Evolutionary conservation across 1,140 invertebrate genomes (phyloP), one percentile per base, ranked within the genome.

Genomic region (Vanessa atalanta): DNA sequence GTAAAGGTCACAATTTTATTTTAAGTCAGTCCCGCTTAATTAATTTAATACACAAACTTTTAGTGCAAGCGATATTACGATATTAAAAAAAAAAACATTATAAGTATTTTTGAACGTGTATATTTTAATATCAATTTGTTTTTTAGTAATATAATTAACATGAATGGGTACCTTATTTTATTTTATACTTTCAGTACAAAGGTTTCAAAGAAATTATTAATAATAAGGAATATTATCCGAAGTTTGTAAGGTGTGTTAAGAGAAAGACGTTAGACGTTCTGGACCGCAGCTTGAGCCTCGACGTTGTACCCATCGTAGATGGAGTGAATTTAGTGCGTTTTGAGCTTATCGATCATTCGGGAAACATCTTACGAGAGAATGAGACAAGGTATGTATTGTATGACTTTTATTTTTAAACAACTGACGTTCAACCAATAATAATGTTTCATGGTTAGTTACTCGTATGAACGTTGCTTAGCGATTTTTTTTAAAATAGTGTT

Each of bases 261-360:
- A 79, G 86, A 47, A 93, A 93, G 69, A 92, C 91, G 9, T 70
- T 93, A 43, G 81, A 83, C 53, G 92, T 92, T 9, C 70, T 93
- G 31, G 93, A 93, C 71, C 86, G 91, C 23, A 89, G 88, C 2
- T 79, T 93, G 8, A 89, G 79, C 53, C 83, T 84, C 5, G 93
- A 93, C 64, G 79, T 93, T 4, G 87, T 93, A 16, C 89, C 91
- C 0, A 78, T 93, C n/a, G 82, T 83, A 0, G 88, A 92, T 50
- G 93, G 92, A n/a, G 83, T 93, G 26, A 90, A 91, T 53, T 79
- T 93, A 31, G 91, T 93, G 6, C 79, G 90, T n/a, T 93, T 88
- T 68, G 91, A 93, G 70, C 71, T 92, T 7, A 82, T 93, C 1
- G 89, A 91, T 65, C 77, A 80, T 26, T 80, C 89, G 0, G 93